Base-by-base conservation (phyloP, 2,113 vertebrate genomes). In the Pogona vitticeps region DNA sequence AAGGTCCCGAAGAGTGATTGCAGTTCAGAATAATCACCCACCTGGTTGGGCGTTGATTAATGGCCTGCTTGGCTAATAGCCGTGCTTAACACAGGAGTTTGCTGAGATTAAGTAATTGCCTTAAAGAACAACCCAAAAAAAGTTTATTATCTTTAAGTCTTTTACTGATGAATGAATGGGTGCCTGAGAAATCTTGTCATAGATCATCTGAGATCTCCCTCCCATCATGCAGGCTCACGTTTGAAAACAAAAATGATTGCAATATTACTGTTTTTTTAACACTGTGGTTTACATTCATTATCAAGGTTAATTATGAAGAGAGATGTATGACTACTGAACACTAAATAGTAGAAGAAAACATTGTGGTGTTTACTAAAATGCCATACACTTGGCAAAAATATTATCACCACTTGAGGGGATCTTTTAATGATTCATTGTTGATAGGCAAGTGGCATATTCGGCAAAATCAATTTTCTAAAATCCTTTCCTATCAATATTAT, bases 41-140 rank as follows among this genome's bases (percentile, higher is more conserved):
- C 96, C 97, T 95, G 95, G 94, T 95, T 95, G 95, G 88, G 96
- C 75, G 9, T 94, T 97, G 97, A 98, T 98, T 98, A 97, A 98
- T 98, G 92, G 91, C 86, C 83, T 86, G 92, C 92, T 95, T 92
- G 70, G 91, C 96, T 98, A 98, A 98, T 97, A 94, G 96, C 94
- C 89, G 96, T 96, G 95, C 97, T 95, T 95, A 95, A 97, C 97
- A 95, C 95, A 93, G 96, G 96, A 97, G 95, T 97, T 97, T 97
- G 97, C 96, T 95, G 95, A 98, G 97, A 97, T 97, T 96, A 95
- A 96, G 95, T 97, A 97, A 98, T 98, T 97, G 97, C 97, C 94
- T 98, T 95, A 96, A 96, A 98, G 97, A 75, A 97, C 36, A n/a
- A 61, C 58, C 58, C 31, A 73, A 80, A 94, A 96, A 95, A 98